A percentile compares a stretch with the other conserved stretches of the same genome.
Conservation (phyloP, 1,140 invertebrate species). For the Venturia canescens region DNA sequence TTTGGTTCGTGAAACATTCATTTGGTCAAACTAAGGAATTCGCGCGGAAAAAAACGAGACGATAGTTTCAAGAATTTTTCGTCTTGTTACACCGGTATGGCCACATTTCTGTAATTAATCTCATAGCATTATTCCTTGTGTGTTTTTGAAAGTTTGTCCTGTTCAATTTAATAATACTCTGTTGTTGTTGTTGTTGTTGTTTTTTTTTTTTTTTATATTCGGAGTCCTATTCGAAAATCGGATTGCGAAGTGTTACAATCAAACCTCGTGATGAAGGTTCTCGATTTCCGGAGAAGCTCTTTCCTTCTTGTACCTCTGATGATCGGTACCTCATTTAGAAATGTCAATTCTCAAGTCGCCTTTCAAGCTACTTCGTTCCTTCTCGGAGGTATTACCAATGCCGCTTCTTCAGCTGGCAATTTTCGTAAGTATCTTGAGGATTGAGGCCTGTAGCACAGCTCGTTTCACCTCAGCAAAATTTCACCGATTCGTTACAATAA, state of each 20-base stretch:
- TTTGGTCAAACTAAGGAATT: background rate
- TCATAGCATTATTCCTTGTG: background rate
- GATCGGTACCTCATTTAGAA: slow-evolving; percentile 44
- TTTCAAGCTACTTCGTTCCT: slow-evolving; percentile 45
- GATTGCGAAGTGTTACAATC: background rate
- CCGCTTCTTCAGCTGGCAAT: slow-evolving; percentile 67
- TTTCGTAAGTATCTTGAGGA: slow-evolving; percentile 62
- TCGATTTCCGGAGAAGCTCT: slow-evolving; percentile 26
- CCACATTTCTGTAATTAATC: background rate
- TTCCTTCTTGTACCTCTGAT: slow-evolving; percentile 38
- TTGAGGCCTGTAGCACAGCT: background rate
- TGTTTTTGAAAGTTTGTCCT: too few species aligned
- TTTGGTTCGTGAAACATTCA: background rate
- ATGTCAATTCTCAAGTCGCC: slow-evolving; percentile 20
- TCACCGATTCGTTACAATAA: background rate
- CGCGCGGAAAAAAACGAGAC: background rate
- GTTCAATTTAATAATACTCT: background rate
- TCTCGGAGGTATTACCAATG: slow-evolving; percentile 67
- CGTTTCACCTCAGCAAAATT: background rate
- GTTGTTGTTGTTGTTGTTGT: background rate
- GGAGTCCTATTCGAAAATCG: background rate
- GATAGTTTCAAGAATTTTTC: background rate
- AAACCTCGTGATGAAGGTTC: slow-evolving; percentile 46
- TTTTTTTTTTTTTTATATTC: background rate
- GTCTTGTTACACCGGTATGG: background rate